Percentiles rank a stretch among this genome's conserved stretches.
Evolutionary conservation across 2,888 invertebrate species (phyloP).

Genomic region (Plusia festucae): DNA sequence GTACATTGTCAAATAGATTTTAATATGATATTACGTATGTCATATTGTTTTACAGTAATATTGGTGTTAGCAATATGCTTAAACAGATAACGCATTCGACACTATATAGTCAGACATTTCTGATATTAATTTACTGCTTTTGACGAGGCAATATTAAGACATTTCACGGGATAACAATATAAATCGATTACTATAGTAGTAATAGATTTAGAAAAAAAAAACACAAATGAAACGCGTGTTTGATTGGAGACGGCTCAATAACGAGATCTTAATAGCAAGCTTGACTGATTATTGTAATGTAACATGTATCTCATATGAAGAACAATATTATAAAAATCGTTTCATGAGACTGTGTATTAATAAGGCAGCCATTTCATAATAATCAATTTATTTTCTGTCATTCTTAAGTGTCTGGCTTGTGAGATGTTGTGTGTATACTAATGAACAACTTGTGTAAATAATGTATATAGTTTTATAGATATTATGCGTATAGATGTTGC

Average conservation of each 20-base stretch:
- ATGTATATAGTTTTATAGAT: conserved; percentile 77
- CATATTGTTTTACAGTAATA: conserved; percentile 13
- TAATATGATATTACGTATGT: conserved; percentile 23
- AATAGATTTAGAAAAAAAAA: conserved; percentile 44
- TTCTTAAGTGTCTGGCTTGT: conserved; percentile 50
- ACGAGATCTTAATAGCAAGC: conserved; percentile 78
- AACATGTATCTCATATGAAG: conserved; percentile 82
- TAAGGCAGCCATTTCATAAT: conserved; percentile 81
- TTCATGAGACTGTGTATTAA: conserved; percentile 82
- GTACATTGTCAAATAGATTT: conserved; percentile 28
- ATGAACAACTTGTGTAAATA: conserved; percentile 77
- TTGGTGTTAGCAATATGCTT: conserved; percentile 3
- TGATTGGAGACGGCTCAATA: conserved; percentile 73
- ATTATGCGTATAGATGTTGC: conserved; percentile 77
- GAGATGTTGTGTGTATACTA: conserved; percentile 62
- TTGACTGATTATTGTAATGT: conserved; percentile 82
- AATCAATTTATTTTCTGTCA: conserved; percentile 51
- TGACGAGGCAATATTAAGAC: conserved; percentile 13
- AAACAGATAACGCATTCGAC: conserved; percentile 7
- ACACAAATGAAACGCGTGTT: conserved; percentile 49
- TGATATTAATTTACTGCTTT: not conserved
- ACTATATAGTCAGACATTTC: not conserved
- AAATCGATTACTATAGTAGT: conserved; percentile 18
- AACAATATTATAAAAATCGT: conserved; percentile 82
- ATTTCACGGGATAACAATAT: conserved; percentile 19